These are phyloP conservation scores for Pogoniulus pusillus DNA, from an alignment of 2,797 vertebrate genomes.

Conservation along the genomic window DNA sequence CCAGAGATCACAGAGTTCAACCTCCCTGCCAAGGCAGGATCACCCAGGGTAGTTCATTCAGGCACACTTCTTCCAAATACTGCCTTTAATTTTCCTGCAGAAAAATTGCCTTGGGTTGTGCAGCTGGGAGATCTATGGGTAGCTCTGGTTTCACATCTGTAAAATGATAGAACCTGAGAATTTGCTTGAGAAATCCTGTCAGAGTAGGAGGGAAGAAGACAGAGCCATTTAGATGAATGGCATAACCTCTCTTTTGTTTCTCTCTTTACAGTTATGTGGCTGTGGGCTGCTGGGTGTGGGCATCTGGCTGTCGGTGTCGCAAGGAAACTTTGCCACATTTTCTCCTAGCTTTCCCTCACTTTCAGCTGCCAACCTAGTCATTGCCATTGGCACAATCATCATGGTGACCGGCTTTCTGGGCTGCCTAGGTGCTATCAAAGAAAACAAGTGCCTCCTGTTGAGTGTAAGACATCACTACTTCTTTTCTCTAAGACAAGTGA, in stretches of 20 bases:
- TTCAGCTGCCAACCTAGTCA: conserved; percentile 97
- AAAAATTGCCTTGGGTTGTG: background rate
- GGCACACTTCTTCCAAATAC: background rate
- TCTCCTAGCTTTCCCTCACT: conserved; percentile 96
- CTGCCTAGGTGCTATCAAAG: conserved; percentile 98
- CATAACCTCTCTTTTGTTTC: background rate
- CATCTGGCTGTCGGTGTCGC: conserved; percentile 98
- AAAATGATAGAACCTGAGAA: background rate
- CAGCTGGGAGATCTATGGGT: background rate
- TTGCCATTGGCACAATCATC: conserved; percentile 91
- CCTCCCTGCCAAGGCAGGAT: no score
- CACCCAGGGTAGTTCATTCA: no score
- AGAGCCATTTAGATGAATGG: background rate
- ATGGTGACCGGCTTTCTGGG: conserved; percentile 99
- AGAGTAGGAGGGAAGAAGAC: background rate
- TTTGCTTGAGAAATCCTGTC: background rate
- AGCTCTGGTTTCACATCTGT: background rate
- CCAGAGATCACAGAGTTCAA: no score
- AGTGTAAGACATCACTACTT: conserved; percentile 84
- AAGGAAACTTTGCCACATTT: conserved; percentile 99
- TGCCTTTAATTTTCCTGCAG: background rate
- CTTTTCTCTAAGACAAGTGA: background rate
- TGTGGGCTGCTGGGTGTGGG: conserved; percentile 97
- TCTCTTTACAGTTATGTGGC: conserved; percentile 89
- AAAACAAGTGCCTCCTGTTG: conserved; percentile 99